Evolutionary conservation across 1,140 invertebrate species (phyloP).

Genomic region (Cydia amplana): DNA sequence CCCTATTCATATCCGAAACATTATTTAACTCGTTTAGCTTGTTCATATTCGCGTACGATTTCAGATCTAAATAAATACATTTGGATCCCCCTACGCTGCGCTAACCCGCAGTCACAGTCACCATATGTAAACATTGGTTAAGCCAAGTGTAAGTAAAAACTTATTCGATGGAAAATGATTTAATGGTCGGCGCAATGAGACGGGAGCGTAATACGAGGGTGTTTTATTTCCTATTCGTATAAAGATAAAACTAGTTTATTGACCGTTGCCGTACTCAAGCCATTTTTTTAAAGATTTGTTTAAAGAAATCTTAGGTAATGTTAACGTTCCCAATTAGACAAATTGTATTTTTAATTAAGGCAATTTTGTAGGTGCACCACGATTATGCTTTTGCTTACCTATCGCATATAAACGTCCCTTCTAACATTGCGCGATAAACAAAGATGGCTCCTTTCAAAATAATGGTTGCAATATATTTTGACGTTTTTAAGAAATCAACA

Average conservation of each 20-base stretch:
- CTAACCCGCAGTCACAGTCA: slow-evolving; percentile 4
- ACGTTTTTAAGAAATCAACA: no score
- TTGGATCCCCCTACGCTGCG: slow-evolving; percentile 5
- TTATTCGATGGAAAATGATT: slow-evolving; percentile 46
- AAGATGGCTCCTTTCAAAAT: no score
- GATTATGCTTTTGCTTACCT: no score
- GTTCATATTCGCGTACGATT: background rate
- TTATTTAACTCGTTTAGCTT: background rate
- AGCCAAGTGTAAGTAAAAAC: slow-evolving; percentile 43
- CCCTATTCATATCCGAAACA: slow-evolving; percentile 16
- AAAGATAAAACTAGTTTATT: slow-evolving; percentile 16
- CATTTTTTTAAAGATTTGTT: background rate
- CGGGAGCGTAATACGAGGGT: slow-evolving; percentile 19
- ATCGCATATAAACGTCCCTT: no score
- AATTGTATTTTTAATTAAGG: no score
- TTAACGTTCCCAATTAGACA: no score
- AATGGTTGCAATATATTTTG: no score
- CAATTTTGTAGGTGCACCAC: no score
- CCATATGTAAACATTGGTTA: slow-evolving; percentile 40
- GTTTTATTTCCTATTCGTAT: slow-evolving; percentile 26
- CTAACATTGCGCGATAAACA: no score
- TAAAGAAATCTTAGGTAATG: no score
- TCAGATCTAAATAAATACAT: slow-evolving; percentile 6
- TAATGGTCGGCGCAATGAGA: slow-evolving; percentile 36
- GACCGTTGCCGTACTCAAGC: background rate